phyloP scores from a whole-genome alignment of 1,140 invertebrate genomes.

The Scaptomyza graminum region DNA sequence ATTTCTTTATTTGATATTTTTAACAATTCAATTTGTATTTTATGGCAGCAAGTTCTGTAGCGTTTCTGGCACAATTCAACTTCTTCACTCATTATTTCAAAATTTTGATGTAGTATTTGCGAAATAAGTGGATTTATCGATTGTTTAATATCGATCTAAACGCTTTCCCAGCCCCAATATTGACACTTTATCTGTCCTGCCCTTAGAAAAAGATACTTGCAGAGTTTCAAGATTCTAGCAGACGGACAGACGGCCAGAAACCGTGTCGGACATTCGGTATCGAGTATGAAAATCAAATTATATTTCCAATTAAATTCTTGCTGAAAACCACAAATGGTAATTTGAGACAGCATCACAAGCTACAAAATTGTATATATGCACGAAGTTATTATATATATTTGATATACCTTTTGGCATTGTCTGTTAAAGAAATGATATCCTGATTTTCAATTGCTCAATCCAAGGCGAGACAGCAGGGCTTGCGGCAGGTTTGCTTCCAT shows the following conservation, averaged over 20 bases:
- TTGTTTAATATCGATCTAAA: no score
- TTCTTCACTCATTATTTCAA: no score
- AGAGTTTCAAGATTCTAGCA: background rate
- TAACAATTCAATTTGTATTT: background rate
- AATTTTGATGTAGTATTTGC: no score
- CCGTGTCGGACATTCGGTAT: no score
- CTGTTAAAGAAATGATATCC: slow-evolving; percentile 45
- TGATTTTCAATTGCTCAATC: slow-evolving; percentile 48
- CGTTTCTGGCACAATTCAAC: background rate
- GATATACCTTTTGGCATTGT: no score
- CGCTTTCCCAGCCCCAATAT: background rate
- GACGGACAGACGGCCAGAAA: no score
- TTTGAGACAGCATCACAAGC: slow-evolving; percentile 13
- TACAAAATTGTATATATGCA: background rate
- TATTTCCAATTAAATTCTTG: slow-evolving; percentile 14
- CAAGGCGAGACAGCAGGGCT: background rate
- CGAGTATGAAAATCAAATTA: slow-evolving; percentile 2
- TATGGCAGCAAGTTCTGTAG: background rate
- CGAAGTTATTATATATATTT: no score
- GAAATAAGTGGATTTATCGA: no score
- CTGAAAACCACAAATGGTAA: slow-evolving; percentile 24
- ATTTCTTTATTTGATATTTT: background rate
- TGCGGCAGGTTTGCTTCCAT: slow-evolving; percentile 17
- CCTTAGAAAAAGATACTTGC: no score
- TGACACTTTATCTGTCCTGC: background rate